Percentiles rank a stretch among this genome's conserved stretches.
Conservation (phyloP, 1,140 invertebrate genomes). For the Rhizoglyphus robini region DNA sequence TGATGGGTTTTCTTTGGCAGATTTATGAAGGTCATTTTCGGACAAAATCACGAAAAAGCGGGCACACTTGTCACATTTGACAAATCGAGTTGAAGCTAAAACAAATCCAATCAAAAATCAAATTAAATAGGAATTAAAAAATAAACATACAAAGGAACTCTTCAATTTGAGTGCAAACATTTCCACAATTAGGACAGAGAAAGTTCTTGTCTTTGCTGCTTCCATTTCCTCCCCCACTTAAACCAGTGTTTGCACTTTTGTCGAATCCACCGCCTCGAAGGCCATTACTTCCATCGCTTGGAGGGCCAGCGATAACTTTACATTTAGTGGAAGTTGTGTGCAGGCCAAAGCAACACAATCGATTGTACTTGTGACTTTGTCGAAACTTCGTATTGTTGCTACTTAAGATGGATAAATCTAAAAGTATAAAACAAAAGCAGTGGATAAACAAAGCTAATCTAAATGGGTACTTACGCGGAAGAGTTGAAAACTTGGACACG, state of each 20-base stretch:
- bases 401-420: not conserved
- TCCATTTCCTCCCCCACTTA: constrained; percentile 18
- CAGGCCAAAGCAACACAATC: not conserved
- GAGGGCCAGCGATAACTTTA: not conserved
- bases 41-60: constrained; percentile 95
- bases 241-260: not conserved
- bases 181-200: constrained; percentile 83
- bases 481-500: not conserved
- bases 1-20: constrained; percentile 34
- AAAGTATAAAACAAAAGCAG: not conserved
- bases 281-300: not conserved
- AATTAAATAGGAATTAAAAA: not conserved
- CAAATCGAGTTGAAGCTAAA: constrained; percentile 73
- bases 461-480: not conserved
- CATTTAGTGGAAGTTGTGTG: not conserved
- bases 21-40: constrained; percentile 66
- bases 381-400: not conserved
- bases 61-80: constrained; percentile 94
- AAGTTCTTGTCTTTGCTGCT: constrained; percentile 43
- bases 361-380: not conserved
- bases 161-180: constrained; percentile 87
- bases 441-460: not conserved
- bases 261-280: constrained; percentile 8
- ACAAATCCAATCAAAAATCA: too few relatives aligned
- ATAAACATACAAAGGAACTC: constrained; percentile 71